Percentiles rank a stretch among this genome's conserved stretches.
Evolutionary conservation across 2,113 vertebrate genomes (phyloP).

Genomic region (Tringa solitaria): DNA sequence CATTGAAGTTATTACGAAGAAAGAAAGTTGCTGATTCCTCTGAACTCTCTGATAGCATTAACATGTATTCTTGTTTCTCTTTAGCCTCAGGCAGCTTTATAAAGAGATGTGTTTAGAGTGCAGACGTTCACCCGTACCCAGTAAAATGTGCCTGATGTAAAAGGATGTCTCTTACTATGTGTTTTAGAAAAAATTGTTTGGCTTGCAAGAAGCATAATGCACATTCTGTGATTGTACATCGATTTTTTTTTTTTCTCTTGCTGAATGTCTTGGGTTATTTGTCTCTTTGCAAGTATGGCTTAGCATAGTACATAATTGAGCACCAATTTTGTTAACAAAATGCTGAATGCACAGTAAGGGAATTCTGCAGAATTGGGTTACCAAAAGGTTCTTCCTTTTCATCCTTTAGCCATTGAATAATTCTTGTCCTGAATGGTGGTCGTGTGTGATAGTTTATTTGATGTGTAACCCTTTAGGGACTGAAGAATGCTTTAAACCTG

Average conservation of each 20-base stretch:
- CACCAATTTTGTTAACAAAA: background rate
- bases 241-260: background rate
- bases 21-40: constrained; percentile 39
- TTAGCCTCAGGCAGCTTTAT: constrained; percentile 37
- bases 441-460: background rate
- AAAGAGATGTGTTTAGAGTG: constrained; percentile 7
- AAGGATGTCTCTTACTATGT: background rate
- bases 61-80: constrained; percentile 30
- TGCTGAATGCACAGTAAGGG: constrained; percentile 17
- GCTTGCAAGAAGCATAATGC: constrained; percentile 6
- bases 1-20: constrained; percentile 2
- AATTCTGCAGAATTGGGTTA: constrained; percentile 28
- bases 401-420: background rate
- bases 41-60: constrained; percentile 40
- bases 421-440: background rate
- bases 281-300: background rate
- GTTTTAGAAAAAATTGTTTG: background rate
- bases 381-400: constrained; percentile 2
- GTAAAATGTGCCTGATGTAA: background rate
- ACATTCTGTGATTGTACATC: background rate
- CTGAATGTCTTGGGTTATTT: constrained; percentile 16
- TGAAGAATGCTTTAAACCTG: background rate
- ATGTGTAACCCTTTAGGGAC: background rate
- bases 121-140: background rate
- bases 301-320: background rate